These are phyloP conservation scores for Lymantria monacha DNA, from an alignment of 2,888 invertebrate genomes.

Conservation along the genomic window DNA sequence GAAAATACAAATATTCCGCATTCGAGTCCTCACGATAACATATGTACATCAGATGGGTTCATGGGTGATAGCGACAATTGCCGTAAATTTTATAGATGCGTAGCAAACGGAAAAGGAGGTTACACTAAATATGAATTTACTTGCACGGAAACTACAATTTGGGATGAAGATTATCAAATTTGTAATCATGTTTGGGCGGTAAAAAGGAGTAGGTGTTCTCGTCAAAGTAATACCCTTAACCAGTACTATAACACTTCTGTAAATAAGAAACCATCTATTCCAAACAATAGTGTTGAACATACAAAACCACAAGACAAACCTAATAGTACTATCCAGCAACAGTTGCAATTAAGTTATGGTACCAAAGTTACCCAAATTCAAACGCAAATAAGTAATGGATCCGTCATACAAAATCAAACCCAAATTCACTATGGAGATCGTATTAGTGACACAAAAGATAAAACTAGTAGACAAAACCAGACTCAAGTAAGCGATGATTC, in stretches of 20 bases:
- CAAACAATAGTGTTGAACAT: constrained; percentile 3
- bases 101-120: constrained; percentile 83
- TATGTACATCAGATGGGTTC: constrained; percentile 87
- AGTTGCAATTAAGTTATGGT: constrained; percentile 49
- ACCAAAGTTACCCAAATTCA: constrained; percentile 47
- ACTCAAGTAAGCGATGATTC: constrained; percentile 47
- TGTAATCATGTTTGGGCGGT: constrained; percentile 88
- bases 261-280: constrained; percentile 1
- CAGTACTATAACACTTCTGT: constrained; percentile 2
- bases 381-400: constrained; percentile 47
- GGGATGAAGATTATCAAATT: constrained; percentile 87
- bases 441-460: constrained; percentile 20
- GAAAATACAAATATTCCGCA: constrained; percentile 3
- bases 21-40: constrained; percentile 31
- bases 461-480: constrained; percentile 44
- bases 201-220: constrained; percentile 62
- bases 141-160: constrained; percentile 89
- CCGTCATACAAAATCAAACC: constrained; percentile 51
- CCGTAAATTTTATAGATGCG: constrained; percentile 90
- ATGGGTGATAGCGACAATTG: constrained; percentile 87
- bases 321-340: constrained; percentile 33
- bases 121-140: constrained; percentile 87
- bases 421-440: constrained; percentile 48
- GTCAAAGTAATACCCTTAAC: not conserved
- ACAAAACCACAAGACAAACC: not conserved